Evolutionary conservation across 2,888 invertebrate genomes (phyloP), one percentile per base, ranked within the genome.

Genomic region (Elegia similella): DNA sequence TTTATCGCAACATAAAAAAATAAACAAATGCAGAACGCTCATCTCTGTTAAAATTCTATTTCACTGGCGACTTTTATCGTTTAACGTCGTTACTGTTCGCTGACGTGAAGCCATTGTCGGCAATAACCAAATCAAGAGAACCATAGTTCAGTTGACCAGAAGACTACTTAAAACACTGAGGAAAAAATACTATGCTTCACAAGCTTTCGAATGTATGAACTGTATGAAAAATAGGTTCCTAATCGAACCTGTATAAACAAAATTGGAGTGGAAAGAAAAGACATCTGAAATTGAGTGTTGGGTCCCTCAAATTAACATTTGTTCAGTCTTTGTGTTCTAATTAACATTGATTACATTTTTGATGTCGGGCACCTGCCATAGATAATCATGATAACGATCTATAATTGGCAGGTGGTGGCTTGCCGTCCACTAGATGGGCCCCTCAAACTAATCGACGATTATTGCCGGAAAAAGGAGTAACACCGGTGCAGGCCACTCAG

Each of bases 51-150:
- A 59, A 72, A 74, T 78, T 77, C 72, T 75, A 75, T 76, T 76
- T 72, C 72, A 66, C 70, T 63, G 69, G 68, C 65, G 74, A 75
- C 72, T 78, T 81, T 76, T 73, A 76, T 71, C 66, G 72, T 62
- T 62, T 82, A 76, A 82, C 74, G 59, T 67, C 59, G 73, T 83
- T 82, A 83, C 50, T 34, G 68, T 65, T 67, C 70, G 73, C 63
- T 55, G 59, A 59, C 66, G 73, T 75, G 74, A 76, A 72, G 70
- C 73, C 71, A 76, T 73, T 76, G 77, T 69, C 68, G 71, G 66
- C 74, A 60, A 67, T 71, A 74, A 71, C 66, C 61, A 67, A 67
- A 70, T 67, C 66, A 72, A 67, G 16, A 65, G 55, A 58, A 38
- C 59, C 59, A 59, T 59, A 66, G 59, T 60, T 53, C 74, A 67